Evolutionary conservation across 2,113 vertebrate genomes (phyloP).

Genomic region (Protobothrops flavoviridis): DNA sequence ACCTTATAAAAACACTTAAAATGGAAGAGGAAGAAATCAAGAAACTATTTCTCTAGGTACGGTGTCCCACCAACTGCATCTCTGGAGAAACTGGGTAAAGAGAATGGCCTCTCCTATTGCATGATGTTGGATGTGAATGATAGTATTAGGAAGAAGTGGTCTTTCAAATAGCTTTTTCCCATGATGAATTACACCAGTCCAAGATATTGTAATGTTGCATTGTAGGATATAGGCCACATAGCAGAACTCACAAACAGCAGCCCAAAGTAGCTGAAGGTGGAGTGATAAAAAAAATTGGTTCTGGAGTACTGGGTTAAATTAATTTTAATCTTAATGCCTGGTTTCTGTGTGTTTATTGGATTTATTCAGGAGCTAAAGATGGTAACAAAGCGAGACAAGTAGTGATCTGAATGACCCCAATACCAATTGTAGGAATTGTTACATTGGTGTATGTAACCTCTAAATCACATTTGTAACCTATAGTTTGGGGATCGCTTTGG

Average conservation of each 20-base stretch:
- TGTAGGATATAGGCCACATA: neutral
- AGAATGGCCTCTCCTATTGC: neutral
- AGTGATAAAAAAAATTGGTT: neutral
- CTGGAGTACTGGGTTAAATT: neutral
- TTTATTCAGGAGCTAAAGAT: neutral
- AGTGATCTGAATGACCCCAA: neutral
- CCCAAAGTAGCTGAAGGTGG: neutral
- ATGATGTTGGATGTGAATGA: neutral
- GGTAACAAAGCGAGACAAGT: neutral
- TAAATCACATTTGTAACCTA: neutral
- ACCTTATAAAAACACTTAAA: neutral
- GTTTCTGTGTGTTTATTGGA: neutral
- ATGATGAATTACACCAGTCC: neutral
- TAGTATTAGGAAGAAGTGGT: neutral
- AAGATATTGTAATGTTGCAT: neutral
- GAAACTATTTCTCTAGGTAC: neutral
- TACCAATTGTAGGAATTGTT: neutral
- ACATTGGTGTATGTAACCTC: neutral
- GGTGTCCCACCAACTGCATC: neutral
- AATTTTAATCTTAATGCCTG: neutral
- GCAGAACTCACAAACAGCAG: neutral
- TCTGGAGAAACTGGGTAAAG: neutral
- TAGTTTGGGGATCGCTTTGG: neutral
- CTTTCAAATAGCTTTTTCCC: neutral
- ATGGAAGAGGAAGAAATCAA: neutral